Base-by-base conservation (phyloP, 2,113 vertebrate genomes). In the Periophthalmodon schlosseri region DNA sequence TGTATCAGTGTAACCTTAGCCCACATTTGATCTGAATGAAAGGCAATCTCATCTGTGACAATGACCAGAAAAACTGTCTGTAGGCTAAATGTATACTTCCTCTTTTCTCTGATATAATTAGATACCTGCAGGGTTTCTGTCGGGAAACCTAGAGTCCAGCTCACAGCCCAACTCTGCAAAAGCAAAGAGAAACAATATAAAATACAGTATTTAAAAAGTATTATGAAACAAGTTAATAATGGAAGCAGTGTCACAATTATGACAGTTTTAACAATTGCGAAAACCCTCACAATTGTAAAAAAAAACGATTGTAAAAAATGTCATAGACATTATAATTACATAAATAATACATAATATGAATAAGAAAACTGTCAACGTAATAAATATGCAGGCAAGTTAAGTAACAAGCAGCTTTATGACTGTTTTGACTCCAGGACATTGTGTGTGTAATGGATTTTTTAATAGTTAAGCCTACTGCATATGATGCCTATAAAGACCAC, bases 141-240 rank as follows among this genome's bases (percentile, higher is more conserved):
- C 86, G 15, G 93, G 90, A 79, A 92, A 87, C 78, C 86, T 93
- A 84, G 90, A 88, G 80, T 91, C 91, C 78, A 95, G 84, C 82
- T 95, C 93, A 78, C 89, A 93, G 70, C 91, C 93, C 7, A 95
- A 78, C 69, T 94, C 94, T 95, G 85, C 67, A 86, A 52, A 2
- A 70, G 20, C 16, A 65, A 65, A 65, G 9, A 65, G 2, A 34
- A 58, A 11, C 2, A 10, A 8, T 23, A 23, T 57, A 57, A 58
- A 58, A 23, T 9, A 57, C 20, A 56, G 13, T 50, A 50, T 50
- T 52, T 52, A 54, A 54, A 52, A 8, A 39, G 6, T 5, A 39
- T 39, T 39, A 39, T 50, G 16, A 52, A 15, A 50, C 2, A 20
- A 18, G 18, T 52, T 4, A 5, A 6, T 20, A 14, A 52, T 52